These are phyloP conservation scores for Urosaurus nigricauda DNA, from an alignment of 2,797 vertebrate species.

Conservation along the genomic window DNA sequence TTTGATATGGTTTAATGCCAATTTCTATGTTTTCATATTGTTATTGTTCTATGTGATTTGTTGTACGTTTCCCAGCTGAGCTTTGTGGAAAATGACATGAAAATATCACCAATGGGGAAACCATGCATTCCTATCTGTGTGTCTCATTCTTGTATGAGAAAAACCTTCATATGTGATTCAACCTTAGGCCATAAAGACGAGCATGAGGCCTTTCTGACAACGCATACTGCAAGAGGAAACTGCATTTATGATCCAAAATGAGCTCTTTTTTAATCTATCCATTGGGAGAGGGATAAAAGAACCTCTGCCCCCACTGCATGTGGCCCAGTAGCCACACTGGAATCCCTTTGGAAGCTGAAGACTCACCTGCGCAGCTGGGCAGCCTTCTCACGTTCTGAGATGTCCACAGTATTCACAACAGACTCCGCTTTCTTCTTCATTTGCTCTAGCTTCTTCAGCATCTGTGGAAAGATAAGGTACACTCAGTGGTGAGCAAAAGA, in stretches of 20 bases:
- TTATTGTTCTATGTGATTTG: background rate
- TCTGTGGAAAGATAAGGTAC: slow-evolving; percentile 73
- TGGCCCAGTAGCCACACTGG: background rate
- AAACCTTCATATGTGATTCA: background rate
- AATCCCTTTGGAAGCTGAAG: background rate
- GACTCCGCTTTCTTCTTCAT: slow-evolving; percentile 96
- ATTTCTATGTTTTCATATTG: background rate
- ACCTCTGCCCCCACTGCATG: too few relatives aligned
- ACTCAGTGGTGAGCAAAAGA: background rate
- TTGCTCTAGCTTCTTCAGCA: slow-evolving; percentile 94
- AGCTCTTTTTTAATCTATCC: background rate
- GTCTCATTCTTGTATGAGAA: background rate
- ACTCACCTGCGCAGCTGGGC: slow-evolving; percentile 90
- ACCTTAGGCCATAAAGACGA: background rate
- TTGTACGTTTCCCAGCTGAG: background rate
- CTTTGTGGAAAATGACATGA: background rate
- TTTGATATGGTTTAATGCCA: background rate
- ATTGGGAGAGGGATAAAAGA: too few relatives aligned
- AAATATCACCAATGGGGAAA: background rate
- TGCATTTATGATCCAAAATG: background rate
- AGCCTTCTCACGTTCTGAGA: slow-evolving; percentile 94
- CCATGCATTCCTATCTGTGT: background rate
- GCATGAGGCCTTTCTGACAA: background rate
- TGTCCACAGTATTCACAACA: slow-evolving; percentile 94
- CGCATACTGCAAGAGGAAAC: background rate